A percentile compares a stretch with the other conserved stretches of the same genome.
These are phyloP conservation scores for Vanessa atalanta DNA, from an alignment of 1,140 invertebrate genomes.

Conservation along the genomic window DNA sequence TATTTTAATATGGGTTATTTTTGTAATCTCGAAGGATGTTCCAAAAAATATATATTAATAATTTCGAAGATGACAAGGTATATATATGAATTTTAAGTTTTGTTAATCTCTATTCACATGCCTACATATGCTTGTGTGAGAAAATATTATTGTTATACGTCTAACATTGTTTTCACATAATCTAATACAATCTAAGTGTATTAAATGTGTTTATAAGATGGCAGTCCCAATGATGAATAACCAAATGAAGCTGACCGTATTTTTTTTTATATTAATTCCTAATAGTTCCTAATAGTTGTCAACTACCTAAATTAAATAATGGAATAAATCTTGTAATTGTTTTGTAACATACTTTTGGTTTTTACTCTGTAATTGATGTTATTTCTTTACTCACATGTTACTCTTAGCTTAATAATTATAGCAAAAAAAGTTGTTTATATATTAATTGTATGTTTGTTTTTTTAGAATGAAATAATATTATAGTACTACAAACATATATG, in stretches of 20 bases:
- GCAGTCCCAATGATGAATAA: constrained; percentile 36
- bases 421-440: not conserved
- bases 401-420: not conserved
- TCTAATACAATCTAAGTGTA: too few species aligned
- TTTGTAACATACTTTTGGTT: constrained; percentile 20
- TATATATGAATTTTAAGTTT: too few species aligned
- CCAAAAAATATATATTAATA: too few species aligned
- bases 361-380: not conserved
- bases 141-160: too few species aligned
- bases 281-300: not conserved
- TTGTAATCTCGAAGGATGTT: too few species aligned
- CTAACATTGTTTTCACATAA: too few species aligned
- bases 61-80: too few species aligned
- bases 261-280: too few species aligned
- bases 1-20: too few species aligned
- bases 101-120: too few species aligned
- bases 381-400: constrained; percentile 1
- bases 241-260: constrained; percentile 27
- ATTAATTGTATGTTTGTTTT: not conserved
- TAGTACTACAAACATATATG: not conserved
- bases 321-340: constrained; percentile 8
- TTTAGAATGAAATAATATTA: not conserved
- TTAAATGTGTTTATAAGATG: constrained; percentile 22
- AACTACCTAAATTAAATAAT: not conserved
- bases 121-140: too few species aligned